Evolutionary conservation across 2,888 invertebrate species (phyloP).

Genomic region (Apodemia zela): DNA sequence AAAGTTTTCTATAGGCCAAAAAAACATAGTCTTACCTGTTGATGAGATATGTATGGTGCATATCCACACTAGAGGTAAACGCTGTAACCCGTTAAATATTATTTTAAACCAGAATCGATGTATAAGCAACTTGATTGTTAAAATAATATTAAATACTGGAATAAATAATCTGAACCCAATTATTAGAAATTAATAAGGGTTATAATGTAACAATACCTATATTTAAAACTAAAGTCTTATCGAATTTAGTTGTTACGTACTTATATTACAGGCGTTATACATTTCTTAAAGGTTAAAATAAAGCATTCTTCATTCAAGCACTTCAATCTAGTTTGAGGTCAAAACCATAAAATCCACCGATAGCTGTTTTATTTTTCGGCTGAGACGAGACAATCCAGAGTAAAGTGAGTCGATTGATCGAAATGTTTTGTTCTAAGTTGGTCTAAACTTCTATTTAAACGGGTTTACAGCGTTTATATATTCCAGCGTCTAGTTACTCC

Average conservation of each 20-base stretch:
- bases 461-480: neutral
- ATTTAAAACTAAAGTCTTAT: too few species aligned
- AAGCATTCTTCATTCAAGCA: too few species aligned
- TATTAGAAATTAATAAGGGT: too few species aligned
- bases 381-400: neutral
- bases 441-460: neutral
- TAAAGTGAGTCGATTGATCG: neutral
- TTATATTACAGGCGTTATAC: too few species aligned
- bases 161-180: too few species aligned
- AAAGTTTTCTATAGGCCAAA: conserved; percentile 15
- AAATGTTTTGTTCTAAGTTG: neutral
- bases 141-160: too few species aligned
- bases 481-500: neutral
- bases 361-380: neutral
- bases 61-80: neutral
- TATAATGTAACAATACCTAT: too few species aligned
- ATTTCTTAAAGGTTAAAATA: too few species aligned
- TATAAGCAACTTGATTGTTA: too few species aligned
- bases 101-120: neutral
- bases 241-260: too few species aligned
- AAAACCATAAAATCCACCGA: neutral
- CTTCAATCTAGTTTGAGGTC: too few species aligned
- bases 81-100: neutral
- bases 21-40: neutral
- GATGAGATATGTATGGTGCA: neutral